These are phyloP conservation scores for Eubucco bourcierii DNA, from an alignment of 2,113 vertebrate genomes.

Conservation along the genomic window DNA sequence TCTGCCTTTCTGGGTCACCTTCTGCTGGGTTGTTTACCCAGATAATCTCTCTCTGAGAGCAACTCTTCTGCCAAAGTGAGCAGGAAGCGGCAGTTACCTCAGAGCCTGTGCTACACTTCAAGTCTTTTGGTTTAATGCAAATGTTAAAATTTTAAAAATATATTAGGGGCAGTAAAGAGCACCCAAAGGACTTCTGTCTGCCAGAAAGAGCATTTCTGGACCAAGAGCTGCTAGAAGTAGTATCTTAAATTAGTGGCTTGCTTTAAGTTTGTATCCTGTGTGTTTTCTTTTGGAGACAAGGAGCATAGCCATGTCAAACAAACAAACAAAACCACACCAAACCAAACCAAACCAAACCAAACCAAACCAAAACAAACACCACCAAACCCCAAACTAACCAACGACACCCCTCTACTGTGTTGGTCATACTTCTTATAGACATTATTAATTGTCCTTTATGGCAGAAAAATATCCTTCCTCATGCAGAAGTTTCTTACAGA, in stretches of 20 bases:
- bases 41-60: background rate
- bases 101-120: background rate
- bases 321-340: background rate
- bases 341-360: background rate
- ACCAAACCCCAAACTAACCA: background rate
- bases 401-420: background rate
- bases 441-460: background rate
- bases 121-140: background rate
- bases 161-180: background rate
- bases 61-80: background rate
- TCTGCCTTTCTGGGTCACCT: background rate
- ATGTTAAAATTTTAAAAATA: background rate
- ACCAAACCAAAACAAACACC: background rate
- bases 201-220: background rate
- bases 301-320: background rate
- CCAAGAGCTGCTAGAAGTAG: background rate
- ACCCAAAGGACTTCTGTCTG: background rate
- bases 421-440: background rate
- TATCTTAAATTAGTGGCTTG: background rate
- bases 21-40: background rate
- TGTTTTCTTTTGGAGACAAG: background rate
- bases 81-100: background rate
- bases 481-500: conserved; percentile 1
- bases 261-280: background rate
- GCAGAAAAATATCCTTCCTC: conserved; percentile 21